phyloP scores from a whole-genome alignment of 2,888 invertebrate species.

The Papilio demoleus region DNA sequence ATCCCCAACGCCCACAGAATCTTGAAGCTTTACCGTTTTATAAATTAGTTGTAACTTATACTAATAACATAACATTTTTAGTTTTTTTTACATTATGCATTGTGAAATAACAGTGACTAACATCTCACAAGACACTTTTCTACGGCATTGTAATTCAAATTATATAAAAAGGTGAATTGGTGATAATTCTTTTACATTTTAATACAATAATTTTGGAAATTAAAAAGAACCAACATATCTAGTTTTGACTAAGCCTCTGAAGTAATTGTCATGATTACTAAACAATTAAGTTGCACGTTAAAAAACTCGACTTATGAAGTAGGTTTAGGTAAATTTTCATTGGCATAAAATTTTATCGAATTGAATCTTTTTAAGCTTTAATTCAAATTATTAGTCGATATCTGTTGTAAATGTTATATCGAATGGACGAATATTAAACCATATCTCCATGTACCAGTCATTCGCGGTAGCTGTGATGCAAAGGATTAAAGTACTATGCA shows the following conservation, averaged over 20 bases:
- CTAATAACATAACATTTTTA: too few relatives aligned
- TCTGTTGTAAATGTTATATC: conserved; percentile 60
- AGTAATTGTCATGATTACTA: neutral
- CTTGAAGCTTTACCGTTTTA: neutral
- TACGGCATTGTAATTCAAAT: too few relatives aligned
- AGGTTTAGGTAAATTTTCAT: conserved; percentile 17
- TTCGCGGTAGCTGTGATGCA: conserved; percentile 62
- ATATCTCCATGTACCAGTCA: conserved; percentile 45
- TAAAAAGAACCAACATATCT: too few relatives aligned
- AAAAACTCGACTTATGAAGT: neutral
- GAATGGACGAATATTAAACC: conserved; percentile 55
- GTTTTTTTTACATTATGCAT: too few relatives aligned
- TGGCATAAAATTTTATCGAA: conserved; percentile 52
- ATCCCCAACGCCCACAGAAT: neutral
- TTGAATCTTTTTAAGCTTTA: conserved; percentile 73
- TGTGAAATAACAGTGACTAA: too few relatives aligned
- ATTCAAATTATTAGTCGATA: conserved; percentile 61
- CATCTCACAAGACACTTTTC: too few relatives aligned
- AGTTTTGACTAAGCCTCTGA: too few relatives aligned
- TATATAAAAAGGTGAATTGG: too few relatives aligned
- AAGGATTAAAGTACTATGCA: conserved; percentile 78
- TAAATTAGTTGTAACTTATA: neutral
- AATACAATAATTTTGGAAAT: too few relatives aligned
- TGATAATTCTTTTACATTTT: too few relatives aligned
- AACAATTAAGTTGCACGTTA: neutral